Evolutionary conservation across 1,140 invertebrate genomes (phyloP).

Genomic region (Stegodyphus mimosarum): DNA sequence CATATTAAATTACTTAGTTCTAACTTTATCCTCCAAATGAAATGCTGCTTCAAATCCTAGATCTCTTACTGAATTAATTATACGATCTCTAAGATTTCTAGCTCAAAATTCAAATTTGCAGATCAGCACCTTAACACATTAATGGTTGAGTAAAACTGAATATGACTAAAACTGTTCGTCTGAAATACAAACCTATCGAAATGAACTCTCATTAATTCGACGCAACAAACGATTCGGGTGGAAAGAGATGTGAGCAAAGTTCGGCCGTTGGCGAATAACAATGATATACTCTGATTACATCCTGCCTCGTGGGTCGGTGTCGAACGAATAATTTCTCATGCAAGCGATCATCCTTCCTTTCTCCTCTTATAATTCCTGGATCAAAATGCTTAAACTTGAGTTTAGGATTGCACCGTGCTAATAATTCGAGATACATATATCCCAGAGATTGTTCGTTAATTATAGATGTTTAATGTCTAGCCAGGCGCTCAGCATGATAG

Average conservation of each 20-base stretch:
- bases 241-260: neutral
- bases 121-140: no score
- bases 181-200: neutral
- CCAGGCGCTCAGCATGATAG: neutral
- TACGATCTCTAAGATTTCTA: no score
- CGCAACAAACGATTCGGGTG: constrained; percentile 1
- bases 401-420: neutral
- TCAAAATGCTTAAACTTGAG: constrained; percentile 13
- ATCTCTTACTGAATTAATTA: no score
- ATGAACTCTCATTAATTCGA: neutral
- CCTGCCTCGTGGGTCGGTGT: constrained; percentile 10
- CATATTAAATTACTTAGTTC: no score
- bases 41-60: no score
- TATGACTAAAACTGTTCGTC: neutral
- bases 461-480: constrained; percentile 1
- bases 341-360: no score
- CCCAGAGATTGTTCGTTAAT: neutral
- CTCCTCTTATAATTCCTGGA: neutral
- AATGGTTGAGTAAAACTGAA: neutral
- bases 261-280: neutral
- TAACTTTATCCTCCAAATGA: no score
- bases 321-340: constrained; percentile 4
- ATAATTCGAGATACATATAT: neutral
- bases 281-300: constrained; percentile 24
- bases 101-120: no score